Percentiles rank a stretch among this genome's conserved stretches.
phyloP scores from a whole-genome alignment of 2,888 invertebrate genomes.

The Uloborus plumipes region DNA sequence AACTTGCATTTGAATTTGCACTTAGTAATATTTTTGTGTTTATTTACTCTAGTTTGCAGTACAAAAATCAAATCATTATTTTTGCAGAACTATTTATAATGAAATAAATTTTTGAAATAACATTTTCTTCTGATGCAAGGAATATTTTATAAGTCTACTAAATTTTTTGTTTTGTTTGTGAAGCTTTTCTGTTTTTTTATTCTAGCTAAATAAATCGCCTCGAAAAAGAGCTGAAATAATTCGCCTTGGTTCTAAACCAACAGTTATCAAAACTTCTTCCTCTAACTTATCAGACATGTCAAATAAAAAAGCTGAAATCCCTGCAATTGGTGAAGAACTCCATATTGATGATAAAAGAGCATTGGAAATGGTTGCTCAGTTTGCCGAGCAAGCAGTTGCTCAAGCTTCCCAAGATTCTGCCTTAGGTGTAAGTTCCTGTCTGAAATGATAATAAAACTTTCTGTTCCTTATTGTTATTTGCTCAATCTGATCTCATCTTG shows the following conservation, averaged over 20 bases:
- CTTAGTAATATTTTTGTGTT: too few species aligned
- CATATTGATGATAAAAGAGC: slow-evolving; percentile 57
- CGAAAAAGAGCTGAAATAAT: slow-evolving; percentile 30
- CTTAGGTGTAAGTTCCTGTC: background rate
- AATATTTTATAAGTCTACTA: background rate
- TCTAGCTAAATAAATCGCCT: too few species aligned
- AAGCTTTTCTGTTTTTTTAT: background rate
- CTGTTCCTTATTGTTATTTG: too few species aligned
- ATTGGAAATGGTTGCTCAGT: slow-evolving; percentile 52
- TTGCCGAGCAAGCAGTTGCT: slow-evolving; percentile 53
- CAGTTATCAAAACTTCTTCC: background rate
- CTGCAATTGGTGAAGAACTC: slow-evolving; percentile 46
- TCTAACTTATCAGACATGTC: slow-evolving; percentile 34
- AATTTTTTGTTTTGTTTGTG: background rate
- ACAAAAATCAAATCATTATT: too few species aligned
- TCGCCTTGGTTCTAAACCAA: slow-evolving; percentile 16
- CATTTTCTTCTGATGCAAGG: too few species aligned
- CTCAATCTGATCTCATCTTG: too few species aligned
- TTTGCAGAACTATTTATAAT: too few species aligned
- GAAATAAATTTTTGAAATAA: too few species aligned
- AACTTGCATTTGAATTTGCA: too few species aligned
- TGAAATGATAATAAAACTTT: too few species aligned
- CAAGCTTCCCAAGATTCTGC: slow-evolving; percentile 34
- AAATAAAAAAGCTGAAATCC: slow-evolving; percentile 19
- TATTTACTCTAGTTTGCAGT: too few species aligned